These are phyloP conservation scores for Megamerina dolium DNA, from an alignment of 2,888 invertebrate genomes.

Conservation along the genomic window DNA sequence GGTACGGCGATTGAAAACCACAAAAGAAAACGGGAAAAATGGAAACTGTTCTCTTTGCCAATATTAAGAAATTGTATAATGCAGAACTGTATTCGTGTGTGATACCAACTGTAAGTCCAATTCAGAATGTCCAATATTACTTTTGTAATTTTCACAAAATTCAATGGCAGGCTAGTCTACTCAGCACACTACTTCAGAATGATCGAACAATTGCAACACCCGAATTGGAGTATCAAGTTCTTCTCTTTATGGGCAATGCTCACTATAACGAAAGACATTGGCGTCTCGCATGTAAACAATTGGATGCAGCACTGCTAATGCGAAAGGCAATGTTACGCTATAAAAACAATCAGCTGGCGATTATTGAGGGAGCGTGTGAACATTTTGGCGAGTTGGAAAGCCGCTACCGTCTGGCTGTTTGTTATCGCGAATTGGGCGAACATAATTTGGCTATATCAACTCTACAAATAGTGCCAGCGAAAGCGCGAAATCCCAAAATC, in stretches of 20 bases:
- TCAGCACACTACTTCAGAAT: conserved; percentile 61
- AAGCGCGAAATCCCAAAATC: conserved; percentile 64
- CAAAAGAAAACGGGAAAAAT: conserved; percentile 24
- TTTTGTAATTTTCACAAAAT: neutral
- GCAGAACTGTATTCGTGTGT: conserved; percentile 68
- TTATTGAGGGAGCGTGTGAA: conserved; percentile 36
- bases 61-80: conserved; percentile 64
- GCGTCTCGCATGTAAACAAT: conserved; percentile 60
- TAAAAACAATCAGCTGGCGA: conserved; percentile 31
- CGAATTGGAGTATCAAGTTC: conserved; percentile 61
- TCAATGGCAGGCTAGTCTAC: conserved; percentile 57
- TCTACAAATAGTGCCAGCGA: conserved; percentile 51
- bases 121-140: no score
- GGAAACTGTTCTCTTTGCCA: conserved; percentile 59
- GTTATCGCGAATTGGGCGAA: conserved; percentile 62
- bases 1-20: neutral
- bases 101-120: conserved; percentile 57
- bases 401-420: conserved; percentile 66
- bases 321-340: conserved; percentile 37
- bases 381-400: conserved; percentile 58
- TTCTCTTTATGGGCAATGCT: conserved; percentile 64
- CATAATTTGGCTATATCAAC: conserved; percentile 53
- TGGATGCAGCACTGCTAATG: conserved; percentile 52
- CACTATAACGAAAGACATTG: conserved; percentile 58
- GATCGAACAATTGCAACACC: conserved; percentile 51